Percentiles rank a stretch among this genome's conserved stretches.
Conservation (phyloP, 2,113 vertebrate genomes). For the Oncorhynchus masou region DNA sequence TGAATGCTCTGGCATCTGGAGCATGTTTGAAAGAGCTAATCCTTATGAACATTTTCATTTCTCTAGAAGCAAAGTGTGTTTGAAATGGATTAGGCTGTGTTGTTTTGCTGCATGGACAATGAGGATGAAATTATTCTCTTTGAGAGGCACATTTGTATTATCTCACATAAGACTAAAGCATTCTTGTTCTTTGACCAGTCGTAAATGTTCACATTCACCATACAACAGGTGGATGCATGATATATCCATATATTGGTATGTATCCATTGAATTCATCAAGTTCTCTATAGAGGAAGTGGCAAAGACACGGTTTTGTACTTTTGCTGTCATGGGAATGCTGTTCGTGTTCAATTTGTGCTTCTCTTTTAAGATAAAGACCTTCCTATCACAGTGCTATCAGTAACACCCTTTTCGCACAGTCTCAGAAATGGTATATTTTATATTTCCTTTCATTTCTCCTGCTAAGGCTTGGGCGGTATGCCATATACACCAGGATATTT, state of each 20-base stretch:
- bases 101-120: not conserved
- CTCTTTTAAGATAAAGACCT: not conserved
- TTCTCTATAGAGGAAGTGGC: too few species aligned
- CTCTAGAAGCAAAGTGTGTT: not conserved
- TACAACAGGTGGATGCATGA: too few species aligned
- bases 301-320: too few species aligned
- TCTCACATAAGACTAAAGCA: not conserved
- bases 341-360: too few species aligned
- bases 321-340: too few species aligned
- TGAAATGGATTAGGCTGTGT: conserved; percentile 13
- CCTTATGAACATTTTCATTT: not conserved
- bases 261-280: too few species aligned
- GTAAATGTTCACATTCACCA: not conserved
- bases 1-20: not conserved
- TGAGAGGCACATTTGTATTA: not conserved
- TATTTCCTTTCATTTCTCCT: not conserved
- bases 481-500: too few species aligned
- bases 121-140: not conserved
- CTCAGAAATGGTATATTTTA: not conserved
- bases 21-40: not conserved
- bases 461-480: too few species aligned
- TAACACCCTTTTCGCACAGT: not conserved
- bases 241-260: too few species aligned
- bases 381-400: not conserved
- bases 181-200: not conserved